phyloP scores from a whole-genome alignment of 2,888 invertebrate genomes.

The Synanthedon formicaeformis region DNA sequence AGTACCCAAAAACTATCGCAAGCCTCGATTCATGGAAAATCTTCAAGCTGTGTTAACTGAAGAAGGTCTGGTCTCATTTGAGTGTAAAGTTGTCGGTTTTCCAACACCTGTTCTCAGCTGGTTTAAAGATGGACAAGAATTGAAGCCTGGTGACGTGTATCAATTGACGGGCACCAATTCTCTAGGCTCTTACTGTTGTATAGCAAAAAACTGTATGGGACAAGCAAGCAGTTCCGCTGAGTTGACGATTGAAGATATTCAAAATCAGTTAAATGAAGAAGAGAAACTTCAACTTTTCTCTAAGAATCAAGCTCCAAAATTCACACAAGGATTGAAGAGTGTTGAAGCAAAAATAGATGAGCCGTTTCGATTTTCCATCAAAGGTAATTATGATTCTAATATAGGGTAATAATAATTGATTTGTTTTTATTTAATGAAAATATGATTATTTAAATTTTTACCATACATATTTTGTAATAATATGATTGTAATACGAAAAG shows the following conservation, averaged over 20 bases:
- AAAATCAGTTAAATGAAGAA: slow-evolving; percentile 88
- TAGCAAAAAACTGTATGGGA: slow-evolving; percentile 92
- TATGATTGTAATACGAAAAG: no score
- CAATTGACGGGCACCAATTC: slow-evolving; percentile 92
- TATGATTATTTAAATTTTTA: no score
- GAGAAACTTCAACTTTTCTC: slow-evolving; percentile 81
- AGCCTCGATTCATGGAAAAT: slow-evolving; percentile 91
- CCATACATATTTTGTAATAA: no score
- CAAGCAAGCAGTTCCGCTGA: slow-evolving; percentile 88
- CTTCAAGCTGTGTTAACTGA: slow-evolving; percentile 90
- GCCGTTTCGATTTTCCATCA: slow-evolving; percentile 81
- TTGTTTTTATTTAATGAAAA: background rate
- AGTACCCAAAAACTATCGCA: slow-evolving; percentile 92
- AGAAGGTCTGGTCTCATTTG: slow-evolving; percentile 92
- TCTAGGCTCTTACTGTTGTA: slow-evolving; percentile 88
- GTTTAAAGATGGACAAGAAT: slow-evolving; percentile 93
- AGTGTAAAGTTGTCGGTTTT: slow-evolving; percentile 93
- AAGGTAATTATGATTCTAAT: slow-evolving; percentile 63
- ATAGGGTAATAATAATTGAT: background rate
- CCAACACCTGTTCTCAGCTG: slow-evolving; percentile 89
- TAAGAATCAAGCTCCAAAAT: slow-evolving; percentile 85
- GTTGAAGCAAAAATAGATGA: slow-evolving; percentile 87
- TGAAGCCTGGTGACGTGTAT: slow-evolving; percentile 93
- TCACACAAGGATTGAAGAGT: slow-evolving; percentile 84
- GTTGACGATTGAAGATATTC: slow-evolving; percentile 90